Base-by-base conservation (phyloP, 1,140 invertebrate species). In the Geopemphigus sp. region DNA sequence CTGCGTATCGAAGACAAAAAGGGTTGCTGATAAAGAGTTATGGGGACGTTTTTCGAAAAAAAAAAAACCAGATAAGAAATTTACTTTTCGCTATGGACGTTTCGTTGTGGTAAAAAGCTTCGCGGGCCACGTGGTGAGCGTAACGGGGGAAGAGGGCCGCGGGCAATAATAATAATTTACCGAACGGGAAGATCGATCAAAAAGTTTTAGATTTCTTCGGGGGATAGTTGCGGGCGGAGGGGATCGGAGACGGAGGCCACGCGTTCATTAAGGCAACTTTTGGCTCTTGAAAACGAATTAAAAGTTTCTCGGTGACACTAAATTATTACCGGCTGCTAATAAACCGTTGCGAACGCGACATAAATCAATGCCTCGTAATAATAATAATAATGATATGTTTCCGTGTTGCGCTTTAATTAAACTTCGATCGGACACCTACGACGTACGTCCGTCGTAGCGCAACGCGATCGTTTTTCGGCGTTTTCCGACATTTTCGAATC, bases 11-110 rank as follows among this genome's bases (percentile, higher is more conserved):
- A 45, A 76, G 73, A 76, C 73, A 59, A 76, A 76, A 76, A 76
- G 73, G 73, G 73, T 76, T 76, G 32, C 73, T 76, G 73, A 76
- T 76, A 76, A 76, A 76, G 73, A 76, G 22, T 76, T 76, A 76
- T 76, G 56, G 32, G 73, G n/a, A 45, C 17, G 73, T 76, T 57
- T 76, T 39, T 76, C 24, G 32, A 76, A 76, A 59, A 39, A 39
- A 68, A 45, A 59, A 32, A 39, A 76, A 57, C 39, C 29, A 76
- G 73, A 76, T 76, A 76, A 76, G 73, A 76, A 45, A 76, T 59
- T 59, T 76, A 56, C 54, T 76, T 76, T 76, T 57, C 53, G 56
- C 32, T 24, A 50, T 50, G 14, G 14, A 50, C 22, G 11, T 63
- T 63, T 78, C 24, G 74, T 5, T 17, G 68, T 50, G 57, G 74